Evolutionary conservation across 2,113 vertebrate genomes (phyloP).

Genomic region (Leptosomus discolor): DNA sequence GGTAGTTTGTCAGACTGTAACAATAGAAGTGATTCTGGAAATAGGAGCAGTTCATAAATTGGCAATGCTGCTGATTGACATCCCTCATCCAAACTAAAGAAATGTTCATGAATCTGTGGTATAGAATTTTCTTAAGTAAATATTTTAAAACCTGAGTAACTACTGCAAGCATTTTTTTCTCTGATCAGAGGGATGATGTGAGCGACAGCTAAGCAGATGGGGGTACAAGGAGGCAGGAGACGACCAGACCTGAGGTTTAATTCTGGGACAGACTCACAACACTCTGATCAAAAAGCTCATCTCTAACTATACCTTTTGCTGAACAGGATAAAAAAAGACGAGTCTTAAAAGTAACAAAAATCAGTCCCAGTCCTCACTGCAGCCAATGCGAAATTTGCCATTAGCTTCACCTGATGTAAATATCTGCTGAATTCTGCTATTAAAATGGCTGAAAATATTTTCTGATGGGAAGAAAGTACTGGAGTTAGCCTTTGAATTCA

Average conservation of each 20-base stretch:
- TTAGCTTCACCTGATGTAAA: not conserved
- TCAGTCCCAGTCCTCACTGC: not conserved
- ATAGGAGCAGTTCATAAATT: conserved; percentile 47
- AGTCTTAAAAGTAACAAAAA: not conserved
- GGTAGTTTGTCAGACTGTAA: conserved; percentile 59
- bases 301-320: not conserved
- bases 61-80: conserved; percentile 15
- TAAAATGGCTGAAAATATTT: not conserved
- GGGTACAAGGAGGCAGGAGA: not conserved
- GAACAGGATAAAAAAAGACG: not conserved
- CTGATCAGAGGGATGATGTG: not conserved
- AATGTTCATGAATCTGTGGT: not conserved
- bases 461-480: not conserved
- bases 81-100: conserved; percentile 20
- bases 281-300: not conserved
- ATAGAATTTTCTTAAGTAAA: not conserved
- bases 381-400: not conserved
- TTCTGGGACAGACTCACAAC: not conserved
- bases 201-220: not conserved
- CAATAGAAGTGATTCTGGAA: conserved; percentile 70
- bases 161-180: not conserved
- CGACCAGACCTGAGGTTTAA: not conserved
- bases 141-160: not conserved
- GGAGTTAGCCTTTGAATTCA: not conserved
- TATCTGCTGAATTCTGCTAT: not conserved